These are phyloP conservation scores for Minunthozetes semirufus DNA, from an alignment of 2,888 invertebrate genomes.

Conservation along the genomic window DNA sequence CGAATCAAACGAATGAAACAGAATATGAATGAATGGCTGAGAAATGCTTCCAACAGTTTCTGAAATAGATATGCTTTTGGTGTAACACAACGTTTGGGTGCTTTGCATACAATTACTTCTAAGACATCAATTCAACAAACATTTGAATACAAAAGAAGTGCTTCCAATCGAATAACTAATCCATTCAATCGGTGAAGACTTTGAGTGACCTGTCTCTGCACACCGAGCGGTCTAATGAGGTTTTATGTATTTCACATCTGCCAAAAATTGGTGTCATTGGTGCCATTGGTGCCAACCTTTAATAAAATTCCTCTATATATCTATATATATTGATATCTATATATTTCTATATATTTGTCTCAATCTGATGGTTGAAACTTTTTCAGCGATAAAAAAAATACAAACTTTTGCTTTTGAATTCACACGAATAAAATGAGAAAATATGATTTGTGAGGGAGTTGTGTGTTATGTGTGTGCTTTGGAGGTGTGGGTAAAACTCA, in stretches of 20 bases:
- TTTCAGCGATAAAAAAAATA: not conserved
- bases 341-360: not conserved
- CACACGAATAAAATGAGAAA: conserved; percentile 14
- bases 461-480: not conserved
- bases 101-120: not conserved
- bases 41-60: conserved; percentile 14
- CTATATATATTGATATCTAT: not conserved
- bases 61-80: conserved; percentile 20
- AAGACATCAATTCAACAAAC: conserved; percentile 17
- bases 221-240: conserved; percentile 13
- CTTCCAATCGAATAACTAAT: conserved; percentile 20
- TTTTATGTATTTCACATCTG: conserved; percentile 28
- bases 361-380: not conserved
- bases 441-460: conserved; percentile 22
- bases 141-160: conserved; percentile 27
- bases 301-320: not conserved
- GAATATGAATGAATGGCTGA: too few species aligned
- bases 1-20: not conserved
- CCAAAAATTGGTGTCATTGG: not conserved
- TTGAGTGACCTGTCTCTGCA: conserved; percentile 25
- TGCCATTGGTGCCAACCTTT: conserved; percentile 1
- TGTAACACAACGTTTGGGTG: conserved; percentile 7
- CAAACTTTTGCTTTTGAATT: conserved; percentile 16
- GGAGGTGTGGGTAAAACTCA: conserved; percentile 1
- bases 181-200: not conserved